Percentiles rank a stretch among this genome's conserved stretches.
Evolutionary conservation across 2,888 invertebrate species (phyloP).

Genomic region (Drosophila ezoana): DNA sequence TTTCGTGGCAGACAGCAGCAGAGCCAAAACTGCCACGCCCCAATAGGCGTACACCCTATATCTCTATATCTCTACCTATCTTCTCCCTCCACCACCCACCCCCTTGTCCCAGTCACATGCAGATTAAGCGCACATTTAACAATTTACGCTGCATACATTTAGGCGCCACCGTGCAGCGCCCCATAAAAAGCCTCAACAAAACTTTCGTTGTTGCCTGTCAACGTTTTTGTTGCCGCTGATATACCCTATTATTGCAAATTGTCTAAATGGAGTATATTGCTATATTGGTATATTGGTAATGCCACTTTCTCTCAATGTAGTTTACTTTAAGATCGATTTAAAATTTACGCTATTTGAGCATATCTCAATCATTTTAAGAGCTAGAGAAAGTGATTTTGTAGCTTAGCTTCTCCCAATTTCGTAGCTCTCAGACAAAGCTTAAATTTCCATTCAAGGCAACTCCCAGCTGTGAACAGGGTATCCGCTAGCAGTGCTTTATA

Average conservation of each 20-base stretch:
- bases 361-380: no score
- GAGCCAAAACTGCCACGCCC: constrained; percentile 26
- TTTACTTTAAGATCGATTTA: no score
- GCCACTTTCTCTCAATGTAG: no score
- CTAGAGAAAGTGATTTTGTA: no score
- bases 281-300: no score
- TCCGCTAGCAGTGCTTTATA: neutral
- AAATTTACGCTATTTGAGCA: no score
- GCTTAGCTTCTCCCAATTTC: no score
- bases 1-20: constrained; percentile 44
- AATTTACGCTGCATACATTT: constrained; percentile 79
- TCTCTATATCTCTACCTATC: neutral
- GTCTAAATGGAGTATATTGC: neutral
- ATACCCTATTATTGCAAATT: neutral
- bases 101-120: constrained; percentile 45
- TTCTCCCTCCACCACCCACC: neutral
- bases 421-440: no score
- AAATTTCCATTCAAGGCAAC: no score
- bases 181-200: constrained; percentile 51
- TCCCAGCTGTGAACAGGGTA: neutral
- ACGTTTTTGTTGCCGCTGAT: constrained; percentile 16
- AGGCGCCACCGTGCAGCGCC: constrained; percentile 47
- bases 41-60: neutral
- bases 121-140: constrained; percentile 78
- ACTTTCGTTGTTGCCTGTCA: constrained; percentile 50